phyloP scores from a whole-genome alignment of 2,113 vertebrate genomes.

The Cavia aperea region DNA sequence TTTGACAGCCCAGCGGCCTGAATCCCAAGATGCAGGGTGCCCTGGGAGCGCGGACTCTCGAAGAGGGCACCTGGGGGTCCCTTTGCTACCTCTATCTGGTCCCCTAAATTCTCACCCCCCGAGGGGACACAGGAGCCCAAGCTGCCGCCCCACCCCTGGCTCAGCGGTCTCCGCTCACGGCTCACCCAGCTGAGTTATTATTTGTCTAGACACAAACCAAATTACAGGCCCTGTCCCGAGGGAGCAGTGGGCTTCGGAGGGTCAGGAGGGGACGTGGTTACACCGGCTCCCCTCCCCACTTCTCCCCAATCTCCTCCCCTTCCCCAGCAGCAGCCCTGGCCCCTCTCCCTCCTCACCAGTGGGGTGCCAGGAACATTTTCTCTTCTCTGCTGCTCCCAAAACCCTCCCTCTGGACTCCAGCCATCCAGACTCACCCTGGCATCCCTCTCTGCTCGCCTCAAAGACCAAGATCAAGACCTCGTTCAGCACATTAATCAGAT shows the following conservation, averaged over 20 bases:
- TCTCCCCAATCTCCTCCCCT: background rate
- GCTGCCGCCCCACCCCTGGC: background rate
- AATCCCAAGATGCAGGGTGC: background rate
- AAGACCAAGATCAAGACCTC: background rate
- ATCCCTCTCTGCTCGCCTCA: background rate
- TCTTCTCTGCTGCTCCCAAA: background rate
- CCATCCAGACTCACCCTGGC: background rate
- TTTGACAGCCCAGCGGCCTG: background rate
- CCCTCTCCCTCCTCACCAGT: background rate
- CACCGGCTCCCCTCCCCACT: background rate
- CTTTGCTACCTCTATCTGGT: background rate
- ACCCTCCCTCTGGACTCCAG: background rate
- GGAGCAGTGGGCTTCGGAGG: conserved; percentile 59
- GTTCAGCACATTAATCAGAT: background rate
- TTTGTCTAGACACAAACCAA: conserved; percentile 72
- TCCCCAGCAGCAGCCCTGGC: background rate
- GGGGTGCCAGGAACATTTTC: conserved; percentile 28
- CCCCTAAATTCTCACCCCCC: background rate
- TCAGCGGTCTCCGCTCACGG: background rate
- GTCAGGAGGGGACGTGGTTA: conserved; percentile 25
- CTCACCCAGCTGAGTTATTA: conserved; percentile 67
- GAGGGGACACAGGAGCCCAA: background rate
- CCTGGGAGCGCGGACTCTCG: background rate
- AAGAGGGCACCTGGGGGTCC: rapidly evolving
- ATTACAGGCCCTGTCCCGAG: conserved; percentile 60